These are phyloP conservation scores for Lymantria monacha DNA, from an alignment of 2,888 invertebrate genomes.

Conservation along the genomic window DNA sequence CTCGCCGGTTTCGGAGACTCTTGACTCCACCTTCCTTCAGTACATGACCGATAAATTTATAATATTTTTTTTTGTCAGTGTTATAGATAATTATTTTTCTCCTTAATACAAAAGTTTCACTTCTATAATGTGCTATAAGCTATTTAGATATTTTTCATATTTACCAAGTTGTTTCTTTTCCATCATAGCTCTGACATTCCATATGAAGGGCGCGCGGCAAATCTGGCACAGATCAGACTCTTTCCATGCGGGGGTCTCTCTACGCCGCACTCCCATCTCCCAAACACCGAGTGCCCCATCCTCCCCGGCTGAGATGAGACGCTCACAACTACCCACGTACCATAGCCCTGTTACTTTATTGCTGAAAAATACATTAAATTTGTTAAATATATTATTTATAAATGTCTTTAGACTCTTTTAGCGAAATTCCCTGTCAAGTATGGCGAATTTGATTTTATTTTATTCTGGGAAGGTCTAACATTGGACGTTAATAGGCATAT, in stretches of 20 bases:
- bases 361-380: constrained; percentile 66
- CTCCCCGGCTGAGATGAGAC: constrained; percentile 94
- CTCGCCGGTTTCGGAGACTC: too few species aligned
- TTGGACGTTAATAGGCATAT: too few species aligned
- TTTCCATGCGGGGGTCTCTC: constrained; percentile 97
- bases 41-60: too few species aligned
- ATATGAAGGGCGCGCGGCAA: constrained; percentile 98
- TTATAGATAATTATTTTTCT: too few species aligned
- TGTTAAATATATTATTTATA: too few species aligned
- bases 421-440: not conserved
- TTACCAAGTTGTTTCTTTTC: constrained; percentile 93
- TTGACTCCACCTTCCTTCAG: too few species aligned
- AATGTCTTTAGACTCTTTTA: too few species aligned
- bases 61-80: too few species aligned
- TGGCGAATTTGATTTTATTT: too few species aligned
- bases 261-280: constrained; percentile 94
- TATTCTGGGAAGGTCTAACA: too few species aligned
- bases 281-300: constrained; percentile 96
- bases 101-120: too few species aligned
- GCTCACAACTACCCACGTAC: constrained; percentile 90
- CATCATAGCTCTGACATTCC: constrained; percentile 99
- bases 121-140: too few species aligned
- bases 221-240: constrained; percentile 97
- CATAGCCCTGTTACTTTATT: constrained; percentile 95
- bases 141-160: constrained; percentile 1